These are phyloP conservation scores for Ametastegia equiseti DNA, from an alignment of 2,888 invertebrate species.

Conservation along the genomic window DNA sequence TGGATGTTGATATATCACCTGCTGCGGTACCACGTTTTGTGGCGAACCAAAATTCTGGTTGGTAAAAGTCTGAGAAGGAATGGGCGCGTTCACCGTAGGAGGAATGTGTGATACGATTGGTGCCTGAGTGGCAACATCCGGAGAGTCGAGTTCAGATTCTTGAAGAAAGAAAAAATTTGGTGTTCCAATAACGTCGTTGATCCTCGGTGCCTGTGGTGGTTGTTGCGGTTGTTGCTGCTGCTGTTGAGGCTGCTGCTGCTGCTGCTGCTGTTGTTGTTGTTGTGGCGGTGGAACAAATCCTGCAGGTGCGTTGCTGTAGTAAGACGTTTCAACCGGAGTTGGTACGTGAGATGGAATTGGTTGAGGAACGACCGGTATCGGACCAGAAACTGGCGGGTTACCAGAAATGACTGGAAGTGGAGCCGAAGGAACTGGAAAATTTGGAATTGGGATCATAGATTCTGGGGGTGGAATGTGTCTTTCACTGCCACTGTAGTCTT, in stretches of 20 bases:
- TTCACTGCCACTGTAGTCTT: conserved; percentile 69
- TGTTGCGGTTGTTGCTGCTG: conserved; percentile 58
- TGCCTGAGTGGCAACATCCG: conserved; percentile 78
- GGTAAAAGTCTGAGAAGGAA: conserved; percentile 91
- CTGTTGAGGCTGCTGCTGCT: conserved; percentile 64
- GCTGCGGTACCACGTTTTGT: conserved; percentile 70
- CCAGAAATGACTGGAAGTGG: conserved; percentile 70
- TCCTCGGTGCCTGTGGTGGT: conserved; percentile 79
- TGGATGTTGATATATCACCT: conserved; percentile 74
- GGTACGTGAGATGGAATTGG: conserved; percentile 68
- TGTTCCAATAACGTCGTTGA: conserved; percentile 86
- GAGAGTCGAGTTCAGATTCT: conserved; percentile 92
- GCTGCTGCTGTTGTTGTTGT: conserved; percentile 71
- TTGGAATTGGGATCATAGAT: conserved; percentile 68
- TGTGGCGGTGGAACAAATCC: conserved; percentile 79
- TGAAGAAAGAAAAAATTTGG: conserved; percentile 91
- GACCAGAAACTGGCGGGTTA: conserved; percentile 65
- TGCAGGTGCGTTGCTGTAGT: conserved; percentile 74
- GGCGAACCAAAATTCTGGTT: conserved; percentile 86
- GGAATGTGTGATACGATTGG: conserved; percentile 75
- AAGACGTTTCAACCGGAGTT: conserved; percentile 70
- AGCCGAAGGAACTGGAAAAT: conserved; percentile 67
- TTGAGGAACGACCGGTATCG: conserved; percentile 72
- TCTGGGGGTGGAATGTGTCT: conserved; percentile 72
- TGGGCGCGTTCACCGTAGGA: conserved; percentile 78